These are phyloP conservation scores for Maniola jurtina DNA, from an alignment of 1,140 invertebrate genomes.

Conservation along the genomic window DNA sequence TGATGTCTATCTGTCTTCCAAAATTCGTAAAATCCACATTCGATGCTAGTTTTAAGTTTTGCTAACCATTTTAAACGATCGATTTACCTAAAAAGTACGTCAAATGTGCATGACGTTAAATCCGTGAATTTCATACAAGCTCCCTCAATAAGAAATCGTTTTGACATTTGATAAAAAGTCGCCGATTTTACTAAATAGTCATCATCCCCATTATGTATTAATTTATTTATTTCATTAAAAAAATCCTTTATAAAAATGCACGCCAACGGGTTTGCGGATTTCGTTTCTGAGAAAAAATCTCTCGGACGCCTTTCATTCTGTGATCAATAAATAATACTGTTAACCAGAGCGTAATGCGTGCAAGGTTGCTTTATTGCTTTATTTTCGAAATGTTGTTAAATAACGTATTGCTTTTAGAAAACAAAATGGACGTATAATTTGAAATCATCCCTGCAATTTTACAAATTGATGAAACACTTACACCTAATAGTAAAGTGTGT, in stretches of 20 bases:
- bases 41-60: too few relatives aligned
- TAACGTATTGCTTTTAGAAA: slow-evolving; percentile 55
- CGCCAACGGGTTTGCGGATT: neutral
- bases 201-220: too few relatives aligned
- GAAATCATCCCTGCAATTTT: slow-evolving; percentile 52
- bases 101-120: too few relatives aligned
- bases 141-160: too few relatives aligned
- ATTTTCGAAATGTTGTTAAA: slow-evolving; percentile 35
- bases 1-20: too few relatives aligned
- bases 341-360: slow-evolving; percentile 40
- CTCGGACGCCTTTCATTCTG: slow-evolving; percentile 34
- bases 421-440: slow-evolving; percentile 56
- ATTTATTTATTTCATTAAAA: neutral
- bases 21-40: too few relatives aligned
- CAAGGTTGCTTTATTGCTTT: slow-evolving; percentile 54
- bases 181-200: too few relatives aligned
- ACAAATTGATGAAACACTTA: slow-evolving; percentile 57
- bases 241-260: neutral
- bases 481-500: slow-evolving; percentile 48
- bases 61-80: too few relatives aligned
- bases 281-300: slow-evolving; percentile 30
- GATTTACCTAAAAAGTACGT: too few relatives aligned
- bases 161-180: too few relatives aligned
- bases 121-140: too few relatives aligned
- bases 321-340: slow-evolving; percentile 64